A percentile compares a stretch with the other conserved stretches of the same genome.
Conservation (phyloP, 2,797 vertebrate species). For the Tenualosa ilisha region DNA sequence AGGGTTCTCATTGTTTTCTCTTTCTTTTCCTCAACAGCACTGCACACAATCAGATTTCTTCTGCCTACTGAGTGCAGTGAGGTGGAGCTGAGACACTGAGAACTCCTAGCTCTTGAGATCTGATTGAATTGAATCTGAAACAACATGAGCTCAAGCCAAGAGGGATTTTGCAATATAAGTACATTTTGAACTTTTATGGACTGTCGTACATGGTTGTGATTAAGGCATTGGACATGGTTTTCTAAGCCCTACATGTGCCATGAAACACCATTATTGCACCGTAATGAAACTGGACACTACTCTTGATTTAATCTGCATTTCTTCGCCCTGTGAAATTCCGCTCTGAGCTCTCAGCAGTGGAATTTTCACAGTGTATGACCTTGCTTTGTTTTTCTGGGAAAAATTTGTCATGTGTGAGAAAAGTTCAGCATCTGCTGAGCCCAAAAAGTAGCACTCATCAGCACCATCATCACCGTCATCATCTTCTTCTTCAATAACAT, state of each 20-base stretch:
- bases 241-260: constrained; percentile 51
- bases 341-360: background rate
- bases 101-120: background rate
- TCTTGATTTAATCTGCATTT: constrained; percentile 42
- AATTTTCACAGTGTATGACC: background rate
- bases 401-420: constrained; percentile 10
- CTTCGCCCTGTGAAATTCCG: constrained; percentile 46
- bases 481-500: background rate
- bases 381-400: background rate
- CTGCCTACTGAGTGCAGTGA: constrained; percentile 42
- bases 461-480: constrained; percentile 3
- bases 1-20: background rate
- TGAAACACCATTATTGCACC: constrained; percentile 48
- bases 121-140: constrained; percentile 26
- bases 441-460: constrained; percentile 5
- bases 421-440: background rate
- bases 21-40: constrained; percentile 32
- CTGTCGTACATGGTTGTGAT: constrained; percentile 61
- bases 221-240: constrained; percentile 52
- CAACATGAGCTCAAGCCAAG: constrained; percentile 55
- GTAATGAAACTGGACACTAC: constrained; percentile 45
- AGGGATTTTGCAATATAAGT: constrained; percentile 52
- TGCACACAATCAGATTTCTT: constrained; percentile 48
- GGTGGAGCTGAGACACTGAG: constrained; percentile 40
- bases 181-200: constrained; percentile 50